Percentiles rank a stretch among this genome's conserved stretches.
Evolutionary conservation across 2,113 vertebrate genomes (phyloP).

Genomic region (Nanger granti): DNA sequence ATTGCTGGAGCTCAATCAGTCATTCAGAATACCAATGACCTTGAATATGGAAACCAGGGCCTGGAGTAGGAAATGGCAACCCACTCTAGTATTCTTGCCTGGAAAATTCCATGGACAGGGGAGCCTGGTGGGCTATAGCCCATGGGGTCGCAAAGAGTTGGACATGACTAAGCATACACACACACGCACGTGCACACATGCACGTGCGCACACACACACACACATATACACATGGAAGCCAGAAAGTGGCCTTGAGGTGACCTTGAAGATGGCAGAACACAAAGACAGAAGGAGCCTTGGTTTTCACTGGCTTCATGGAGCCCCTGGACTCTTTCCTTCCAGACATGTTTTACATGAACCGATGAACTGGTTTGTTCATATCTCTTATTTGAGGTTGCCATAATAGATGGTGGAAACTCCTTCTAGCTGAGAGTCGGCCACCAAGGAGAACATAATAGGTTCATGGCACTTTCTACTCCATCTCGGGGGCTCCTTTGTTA

Average conservation of each 20-base stretch:
- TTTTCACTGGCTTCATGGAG: not conserved
- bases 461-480: not conserved
- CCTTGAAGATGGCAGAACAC: not conserved
- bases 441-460: not conserved
- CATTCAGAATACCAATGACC: not conserved
- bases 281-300: not conserved
- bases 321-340: not conserved
- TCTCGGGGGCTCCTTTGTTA: not conserved
- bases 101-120: not conserved
- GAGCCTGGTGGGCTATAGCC: not conserved
- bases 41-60: not conserved
- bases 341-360: not conserved
- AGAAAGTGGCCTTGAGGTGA: not conserved
- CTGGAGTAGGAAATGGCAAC: not conserved
- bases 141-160: not conserved
- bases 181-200: fast-evolving
- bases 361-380: not conserved
- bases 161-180: not conserved
- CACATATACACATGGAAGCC: not conserved
- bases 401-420: not conserved
- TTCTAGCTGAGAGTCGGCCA: not conserved
- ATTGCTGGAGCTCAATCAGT: not conserved
- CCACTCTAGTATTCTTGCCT: not conserved
- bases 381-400: not conserved
- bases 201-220: not conserved